Base-by-base conservation (phyloP, 1,140 invertebrate genomes). In the Diploscapter pachys region DNA sequence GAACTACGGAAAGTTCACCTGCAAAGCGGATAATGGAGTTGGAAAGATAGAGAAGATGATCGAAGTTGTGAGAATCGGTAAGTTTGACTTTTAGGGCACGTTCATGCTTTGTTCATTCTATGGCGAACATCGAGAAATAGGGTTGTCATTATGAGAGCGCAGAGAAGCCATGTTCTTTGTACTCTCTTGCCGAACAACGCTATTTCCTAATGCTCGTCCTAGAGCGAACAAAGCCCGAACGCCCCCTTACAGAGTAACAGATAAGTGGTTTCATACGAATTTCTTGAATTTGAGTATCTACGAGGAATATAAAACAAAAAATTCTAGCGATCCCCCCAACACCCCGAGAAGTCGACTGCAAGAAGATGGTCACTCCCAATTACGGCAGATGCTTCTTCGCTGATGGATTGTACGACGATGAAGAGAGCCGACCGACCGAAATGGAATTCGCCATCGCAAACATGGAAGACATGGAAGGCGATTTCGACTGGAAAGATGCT, bases 1-100 rank as follows among this genome's bases (percentile, higher is more conserved):
- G n/a, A 65, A 75, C 50, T 77, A 56, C 66, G 76, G 76, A 52
- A n/a, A 49, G 4, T 75, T 67, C 57, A 75, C 54, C 13, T 77
- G 76, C 65, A 63, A 53, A 52, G 76, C 76, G 50, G 63, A 64
- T 51, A 77, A 77, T 53, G 76, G 67, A 68, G 61, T 77, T 61
- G 76, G 76, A 3, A 13, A 73, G 54, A 65, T 70, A 5, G 72
- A 51, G 9, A 56, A 70, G 6, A 48, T 68, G n/a, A 75, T 77
- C 54, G 50, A 57, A 13, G 72, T 75, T 13, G 52, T 77, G 49
- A 49, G 68, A 75, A 66, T 77, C 57, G 76, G 76, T 77, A 31
- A 77, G 72, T 73, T 31, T 69, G 6, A 67, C 49, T 31, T 31
- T 31, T 31, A 31, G 31, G 31, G 31, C 31, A 31, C 31, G 31